phyloP scores from a whole-genome alignment of 2,888 invertebrate genomes.

The Calameuta pallipes region DNA sequence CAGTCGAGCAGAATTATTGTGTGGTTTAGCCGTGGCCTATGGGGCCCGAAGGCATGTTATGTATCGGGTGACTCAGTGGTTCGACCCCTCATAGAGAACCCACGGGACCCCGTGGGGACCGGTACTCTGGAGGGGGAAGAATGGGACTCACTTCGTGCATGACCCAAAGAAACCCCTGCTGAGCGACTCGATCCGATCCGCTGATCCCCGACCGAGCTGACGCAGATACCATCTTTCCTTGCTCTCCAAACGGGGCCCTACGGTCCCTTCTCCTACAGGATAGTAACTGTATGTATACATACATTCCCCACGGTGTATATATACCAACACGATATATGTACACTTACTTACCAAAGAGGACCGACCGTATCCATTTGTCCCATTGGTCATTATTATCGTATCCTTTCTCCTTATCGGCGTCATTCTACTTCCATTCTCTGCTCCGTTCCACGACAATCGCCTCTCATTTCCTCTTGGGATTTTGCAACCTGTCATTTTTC shows the following conservation, averaged over 20 bases:
- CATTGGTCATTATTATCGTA: slow-evolving; percentile 8
- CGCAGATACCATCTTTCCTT: slow-evolving; percentile 63
- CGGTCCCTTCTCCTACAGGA: slow-evolving; percentile 6
- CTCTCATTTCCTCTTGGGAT: neutral
- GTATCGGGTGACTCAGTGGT: slow-evolving; percentile 60
- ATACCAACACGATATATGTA: neutral
- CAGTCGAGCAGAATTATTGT: slow-evolving; percentile 38
- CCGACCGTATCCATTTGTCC: slow-evolving; percentile 10
- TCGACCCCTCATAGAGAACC: slow-evolving; percentile 60
- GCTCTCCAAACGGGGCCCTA: slow-evolving; percentile 47
- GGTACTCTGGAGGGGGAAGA: slow-evolving; percentile 41
- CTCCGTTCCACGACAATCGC: neutral
- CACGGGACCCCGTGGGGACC: slow-evolving; percentile 39
- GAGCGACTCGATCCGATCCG: slow-evolving; percentile 63
- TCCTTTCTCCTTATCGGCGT: neutral
- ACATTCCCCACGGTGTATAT: neutral
- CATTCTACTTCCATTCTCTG: neutral
- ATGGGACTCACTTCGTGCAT: slow-evolving; percentile 62
- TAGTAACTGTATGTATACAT: slow-evolving; percentile 9
- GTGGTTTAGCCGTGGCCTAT: slow-evolving; percentile 29
- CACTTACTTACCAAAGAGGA: neutral
- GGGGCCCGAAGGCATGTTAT: slow-evolving; percentile 48
- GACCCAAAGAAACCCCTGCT: slow-evolving; percentile 66
- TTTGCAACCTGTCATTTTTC: neutral
- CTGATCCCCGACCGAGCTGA: slow-evolving; percentile 64